phyloP scores from a whole-genome alignment of 1,140 invertebrate species.

The Gonioctena quinquepunctata region DNA sequence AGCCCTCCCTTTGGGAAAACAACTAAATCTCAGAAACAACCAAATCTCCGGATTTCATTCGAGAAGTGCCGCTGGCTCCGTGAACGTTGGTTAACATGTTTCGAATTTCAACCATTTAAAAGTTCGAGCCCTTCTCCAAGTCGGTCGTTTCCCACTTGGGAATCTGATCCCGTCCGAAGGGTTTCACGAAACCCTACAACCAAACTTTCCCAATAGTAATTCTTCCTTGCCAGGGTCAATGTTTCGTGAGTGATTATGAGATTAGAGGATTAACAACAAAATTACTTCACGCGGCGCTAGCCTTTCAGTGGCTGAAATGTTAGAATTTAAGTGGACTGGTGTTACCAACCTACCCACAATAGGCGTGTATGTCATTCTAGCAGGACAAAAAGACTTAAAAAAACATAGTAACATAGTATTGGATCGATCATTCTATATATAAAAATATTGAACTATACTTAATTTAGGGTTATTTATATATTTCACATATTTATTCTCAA shows the following conservation, averaged over 20 bases:
- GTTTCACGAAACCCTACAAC: conserved; percentile 2
- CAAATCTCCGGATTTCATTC: background rate
- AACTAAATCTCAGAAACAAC: too few species aligned
- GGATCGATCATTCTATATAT: too few species aligned
- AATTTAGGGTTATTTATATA: background rate
- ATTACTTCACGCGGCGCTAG: background rate
- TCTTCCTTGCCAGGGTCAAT: conserved; percentile 2
- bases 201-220: conserved; percentile 10
- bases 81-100: background rate
- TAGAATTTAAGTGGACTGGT: too few species aligned
- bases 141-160: background rate
- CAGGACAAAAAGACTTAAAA: too few species aligned
- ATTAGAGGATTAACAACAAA: background rate
- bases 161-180: conserved; percentile 1
- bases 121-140: too few species aligned
- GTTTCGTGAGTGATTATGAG: background rate
- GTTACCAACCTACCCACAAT: too few species aligned
- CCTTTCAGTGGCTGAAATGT: background rate
- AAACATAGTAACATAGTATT: too few species aligned
- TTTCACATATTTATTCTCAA: too few species aligned
- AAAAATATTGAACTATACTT: too few species aligned
- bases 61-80: background rate
- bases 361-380: too few species aligned
- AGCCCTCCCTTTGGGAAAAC: background rate
- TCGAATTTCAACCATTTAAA: background rate